Percentiles rank a stretch among this genome's conserved stretches.
These are phyloP conservation scores for Caenorhabditis doughertyi DNA, from an alignment of 2,888 invertebrate genomes.

Conservation along the genomic window DNA sequence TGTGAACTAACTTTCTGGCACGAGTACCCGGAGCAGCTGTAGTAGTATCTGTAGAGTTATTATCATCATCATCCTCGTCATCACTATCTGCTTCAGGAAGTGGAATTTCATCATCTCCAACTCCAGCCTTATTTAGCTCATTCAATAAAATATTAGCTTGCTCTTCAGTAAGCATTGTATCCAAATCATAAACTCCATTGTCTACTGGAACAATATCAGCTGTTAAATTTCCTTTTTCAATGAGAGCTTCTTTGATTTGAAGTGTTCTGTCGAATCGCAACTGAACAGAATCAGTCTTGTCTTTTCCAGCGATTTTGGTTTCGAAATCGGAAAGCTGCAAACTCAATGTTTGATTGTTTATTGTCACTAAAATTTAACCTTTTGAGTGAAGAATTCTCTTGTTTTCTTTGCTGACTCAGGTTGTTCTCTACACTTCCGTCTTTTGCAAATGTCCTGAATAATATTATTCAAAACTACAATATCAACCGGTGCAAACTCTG, in stretches of 20 bases:
- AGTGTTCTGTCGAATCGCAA: slow-evolving; percentile 77
- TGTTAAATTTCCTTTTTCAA: slow-evolving; percentile 79
- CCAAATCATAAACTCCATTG: slow-evolving; percentile 80
- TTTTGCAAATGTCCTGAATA: slow-evolving; percentile 58
- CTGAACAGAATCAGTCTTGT: slow-evolving; percentile 72
- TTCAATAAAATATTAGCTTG: slow-evolving; percentile 80
- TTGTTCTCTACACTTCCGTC: slow-evolving; percentile 63
- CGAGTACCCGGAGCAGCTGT: slow-evolving; percentile 1
- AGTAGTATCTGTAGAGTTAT: slow-evolving; percentile 15
- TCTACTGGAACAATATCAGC: slow-evolving; percentile 76
- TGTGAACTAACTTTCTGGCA: slow-evolving; percentile 43
- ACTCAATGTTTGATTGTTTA: neutral
- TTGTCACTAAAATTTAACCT: slow-evolving; percentile 31
- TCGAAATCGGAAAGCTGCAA: slow-evolving; percentile 61
- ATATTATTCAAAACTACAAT: neutral
- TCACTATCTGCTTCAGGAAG: slow-evolving; percentile 54
- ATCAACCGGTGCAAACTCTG: slow-evolving; percentile 2
- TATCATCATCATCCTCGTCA: slow-evolving; percentile 32
- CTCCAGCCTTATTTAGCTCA: slow-evolving; percentile 75
- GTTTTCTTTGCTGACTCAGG: slow-evolving; percentile 59
- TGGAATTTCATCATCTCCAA: slow-evolving; percentile 66
- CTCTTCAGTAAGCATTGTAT: slow-evolving; percentile 79
- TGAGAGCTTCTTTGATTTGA: slow-evolving; percentile 80
- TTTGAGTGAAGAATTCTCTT: slow-evolving; percentile 61
- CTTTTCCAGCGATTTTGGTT: slow-evolving; percentile 53